A percentile compares a stretch with the other conserved stretches of the same genome.
These are phyloP conservation scores for Halocynthia roretzi DNA, from an alignment of 23 tunicate genomes.

Conservation along the genomic window DNA sequence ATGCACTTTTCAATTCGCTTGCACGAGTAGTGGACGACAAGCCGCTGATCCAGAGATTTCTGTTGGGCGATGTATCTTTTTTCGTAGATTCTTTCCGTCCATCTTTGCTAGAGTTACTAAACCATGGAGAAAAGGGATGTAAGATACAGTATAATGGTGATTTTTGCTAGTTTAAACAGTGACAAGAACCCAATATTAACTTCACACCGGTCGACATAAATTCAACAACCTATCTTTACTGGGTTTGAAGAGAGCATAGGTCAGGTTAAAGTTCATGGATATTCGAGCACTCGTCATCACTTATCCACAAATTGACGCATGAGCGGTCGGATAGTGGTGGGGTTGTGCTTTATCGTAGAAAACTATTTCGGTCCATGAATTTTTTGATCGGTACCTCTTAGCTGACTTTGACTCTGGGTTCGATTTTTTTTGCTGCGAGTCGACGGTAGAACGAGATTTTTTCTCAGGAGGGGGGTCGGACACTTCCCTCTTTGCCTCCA, in stretches of 20 bases:
- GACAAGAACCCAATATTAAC: too few relatives aligned
- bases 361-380: too few relatives aligned
- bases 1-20: slow-evolving; percentile 62
- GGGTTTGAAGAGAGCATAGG: too few relatives aligned
- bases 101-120: neutral
- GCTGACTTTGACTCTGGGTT: slow-evolving; percentile 3
- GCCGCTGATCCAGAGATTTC: slow-evolving; percentile 62
- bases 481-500: too few relatives aligned
- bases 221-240: too few relatives aligned
- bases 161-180: neutral
- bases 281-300: too few relatives aligned
- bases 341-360: too few relatives aligned
- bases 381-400: too few relatives aligned
- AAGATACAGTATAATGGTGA: neutral
- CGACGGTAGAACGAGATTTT: neutral
- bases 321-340: too few relatives aligned
- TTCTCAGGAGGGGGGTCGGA: neutral
- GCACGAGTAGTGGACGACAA: slow-evolving; percentile 66
- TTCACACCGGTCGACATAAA: too few relatives aligned
- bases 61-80: slow-evolving; percentile 1
- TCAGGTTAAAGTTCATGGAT: too few relatives aligned
- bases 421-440: slow-evolving; percentile 6
- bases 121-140: slow-evolving; percentile 3
- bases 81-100: neutral
- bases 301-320: too few relatives aligned